Base-by-base conservation (phyloP, 2,888 invertebrate species). In the Heliconius erato region DNA sequence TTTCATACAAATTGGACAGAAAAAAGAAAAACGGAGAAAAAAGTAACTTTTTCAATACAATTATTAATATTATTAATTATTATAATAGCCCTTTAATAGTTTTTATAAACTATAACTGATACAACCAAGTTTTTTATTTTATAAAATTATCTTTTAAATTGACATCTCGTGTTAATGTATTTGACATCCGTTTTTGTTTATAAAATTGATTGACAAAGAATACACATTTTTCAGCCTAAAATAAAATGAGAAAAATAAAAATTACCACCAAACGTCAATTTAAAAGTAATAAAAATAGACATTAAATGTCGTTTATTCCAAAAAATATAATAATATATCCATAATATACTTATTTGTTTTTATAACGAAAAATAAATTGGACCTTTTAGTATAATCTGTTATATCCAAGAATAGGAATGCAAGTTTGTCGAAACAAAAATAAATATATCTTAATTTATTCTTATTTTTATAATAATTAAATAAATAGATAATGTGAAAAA, bases 91-190 rank as follows among this genome's bases (percentile, higher is more conserved):
- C 19, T 35, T 35, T 32, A 35, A 69, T 69, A 69, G 3, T 72
- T 72, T 49, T 44, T 26, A 49, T 49, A 28, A 49, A 49, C 49
- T 74, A 54, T 54, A 74, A 28, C 54, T 54, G 32, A 59, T 74
- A 74, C 74, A 74, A 74, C 74, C 74, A 54, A 74, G 28, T 59
- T 59, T 32, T 54, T 74, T 9, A 54, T 23, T 44, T 72, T 3
- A 72, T 44, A 3, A 72, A 49, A 72, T 14, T 26, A 72, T 44
- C 9, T 44, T 12, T 59, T 54, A 59, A 74, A 74, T 74, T 59
- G 74, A 74, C 49, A 59, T 32, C 26, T 49, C 5, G 26, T 49
- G n/a, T 72, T 19, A 14, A 28, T 72, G 6, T 44, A 40, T n/a
- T 32, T 59, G 14, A 74, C 28, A 74, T 32, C 9, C 28, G 28